These are phyloP conservation scores for Pogona vitticeps DNA, from an alignment of 2,113 vertebrate species.

Conservation along the genomic window DNA sequence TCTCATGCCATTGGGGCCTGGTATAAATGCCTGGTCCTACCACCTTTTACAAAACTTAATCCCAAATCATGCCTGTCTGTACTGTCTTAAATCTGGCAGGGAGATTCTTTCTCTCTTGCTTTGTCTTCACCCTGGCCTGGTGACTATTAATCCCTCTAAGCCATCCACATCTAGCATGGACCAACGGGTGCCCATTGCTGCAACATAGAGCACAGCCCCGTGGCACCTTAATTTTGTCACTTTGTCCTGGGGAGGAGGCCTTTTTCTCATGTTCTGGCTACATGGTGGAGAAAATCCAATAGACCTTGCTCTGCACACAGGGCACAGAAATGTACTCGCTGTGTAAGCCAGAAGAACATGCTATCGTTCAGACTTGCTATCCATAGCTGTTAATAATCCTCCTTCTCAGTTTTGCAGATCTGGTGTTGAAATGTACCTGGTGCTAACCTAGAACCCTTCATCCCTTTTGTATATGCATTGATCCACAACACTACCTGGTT, in stretches of 20 bases:
- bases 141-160: neutral
- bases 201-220: neutral
- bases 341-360: neutral
- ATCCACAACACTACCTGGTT: neutral
- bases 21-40: neutral
- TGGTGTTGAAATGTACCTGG: neutral
- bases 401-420: neutral
- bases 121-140: neutral
- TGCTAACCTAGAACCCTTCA: neutral
- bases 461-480: neutral
- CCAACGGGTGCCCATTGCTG: neutral
- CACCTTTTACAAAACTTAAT: neutral
- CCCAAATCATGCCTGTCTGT: neutral
- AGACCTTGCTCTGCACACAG: neutral
- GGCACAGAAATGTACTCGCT: neutral
- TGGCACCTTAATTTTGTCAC: neutral
- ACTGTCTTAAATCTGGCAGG: neutral
- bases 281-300: neutral
- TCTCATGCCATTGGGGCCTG: neutral
- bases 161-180: neutral
- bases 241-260: neutral
- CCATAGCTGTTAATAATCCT: neutral
- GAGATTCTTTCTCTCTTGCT: slow-evolving; percentile 1
- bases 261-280: neutral
- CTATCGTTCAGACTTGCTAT: neutral